Evolutionary conservation across 2,113 vertebrate species (phyloP).

Genomic region (Eulacestoma nigropectus): DNA sequence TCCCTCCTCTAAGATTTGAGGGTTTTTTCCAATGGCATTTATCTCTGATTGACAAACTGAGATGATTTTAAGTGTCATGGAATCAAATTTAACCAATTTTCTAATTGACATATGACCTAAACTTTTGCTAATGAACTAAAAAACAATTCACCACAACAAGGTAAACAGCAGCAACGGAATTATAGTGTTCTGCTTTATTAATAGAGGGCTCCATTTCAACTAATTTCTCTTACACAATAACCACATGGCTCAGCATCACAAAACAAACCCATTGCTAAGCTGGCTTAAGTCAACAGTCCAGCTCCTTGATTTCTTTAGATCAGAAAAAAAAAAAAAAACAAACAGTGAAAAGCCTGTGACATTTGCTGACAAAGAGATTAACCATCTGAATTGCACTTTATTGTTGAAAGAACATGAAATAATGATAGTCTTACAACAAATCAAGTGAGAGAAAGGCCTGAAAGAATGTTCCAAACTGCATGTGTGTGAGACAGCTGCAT

Average conservation of each 20-base stretch:
- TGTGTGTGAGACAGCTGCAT: not conserved
- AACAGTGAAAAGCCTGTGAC: not conserved
- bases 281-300: not conserved
- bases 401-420: not conserved
- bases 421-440: not conserved
- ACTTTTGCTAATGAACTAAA: not conserved
- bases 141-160: not conserved
- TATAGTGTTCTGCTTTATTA: not conserved
- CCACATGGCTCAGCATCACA: not conserved
- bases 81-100: not conserved
- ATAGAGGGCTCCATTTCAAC: not conserved
- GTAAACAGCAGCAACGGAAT: not conserved
- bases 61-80: not conserved
- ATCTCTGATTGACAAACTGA: not conserved
- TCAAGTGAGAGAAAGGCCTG: not conserved
- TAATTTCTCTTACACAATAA: not conserved
- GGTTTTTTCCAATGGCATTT: not conserved
- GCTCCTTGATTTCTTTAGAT: not conserved
- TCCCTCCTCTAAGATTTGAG: not conserved
- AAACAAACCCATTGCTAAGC: not conserved
- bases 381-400: not conserved
- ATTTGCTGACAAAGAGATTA: not conserved
- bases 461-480: not conserved
- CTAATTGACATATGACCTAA: not conserved
- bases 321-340: not conserved